These are phyloP conservation scores for Campylomormyrus tamandua DNA, from an alignment of 2,113 vertebrate genomes.

Conservation along the genomic window DNA sequence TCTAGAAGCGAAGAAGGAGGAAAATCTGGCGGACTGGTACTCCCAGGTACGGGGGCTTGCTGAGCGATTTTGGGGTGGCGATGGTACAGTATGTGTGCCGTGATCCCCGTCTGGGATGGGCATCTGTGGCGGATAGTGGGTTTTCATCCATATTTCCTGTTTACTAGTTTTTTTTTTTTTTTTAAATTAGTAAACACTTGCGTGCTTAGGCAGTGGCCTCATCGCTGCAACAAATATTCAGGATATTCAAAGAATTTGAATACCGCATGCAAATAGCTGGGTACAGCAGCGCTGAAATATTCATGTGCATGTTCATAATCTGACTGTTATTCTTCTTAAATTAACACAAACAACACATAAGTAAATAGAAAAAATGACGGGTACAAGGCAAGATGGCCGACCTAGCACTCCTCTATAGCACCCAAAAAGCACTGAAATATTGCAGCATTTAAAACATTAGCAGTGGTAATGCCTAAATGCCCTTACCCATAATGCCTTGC, in stretches of 20 bases:
- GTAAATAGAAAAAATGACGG: not conserved
- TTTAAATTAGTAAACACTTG: not conserved
- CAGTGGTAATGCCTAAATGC: not conserved
- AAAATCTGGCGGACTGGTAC: constrained; percentile 93
- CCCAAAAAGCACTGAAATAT: not conserved
- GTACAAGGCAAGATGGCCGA: not conserved
- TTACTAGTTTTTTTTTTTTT: not conserved
- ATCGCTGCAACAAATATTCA: not conserved
- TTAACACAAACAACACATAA: not conserved
- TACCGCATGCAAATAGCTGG: not conserved
- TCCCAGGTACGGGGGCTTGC: constrained; percentile 69
- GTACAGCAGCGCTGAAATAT: not conserved
- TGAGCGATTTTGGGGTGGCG: not conserved
- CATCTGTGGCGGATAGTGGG: not conserved
- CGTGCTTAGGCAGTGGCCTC: not conserved
- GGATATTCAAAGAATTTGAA: not conserved
- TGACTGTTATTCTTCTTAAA: not conserved
- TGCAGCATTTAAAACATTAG: not conserved
- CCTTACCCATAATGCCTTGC: not conserved
- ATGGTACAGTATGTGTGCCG: not conserved
- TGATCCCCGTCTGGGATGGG: not conserved
- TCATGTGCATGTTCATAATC: not conserved
- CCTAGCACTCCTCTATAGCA: not conserved
- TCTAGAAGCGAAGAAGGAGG: constrained; percentile 91
- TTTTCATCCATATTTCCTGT: not conserved